A percentile compares a stretch with the other conserved stretches of the same genome.
These are phyloP conservation scores for Eurystomus gularis DNA, from an alignment of 2,113 vertebrate species.

Conservation along the genomic window DNA sequence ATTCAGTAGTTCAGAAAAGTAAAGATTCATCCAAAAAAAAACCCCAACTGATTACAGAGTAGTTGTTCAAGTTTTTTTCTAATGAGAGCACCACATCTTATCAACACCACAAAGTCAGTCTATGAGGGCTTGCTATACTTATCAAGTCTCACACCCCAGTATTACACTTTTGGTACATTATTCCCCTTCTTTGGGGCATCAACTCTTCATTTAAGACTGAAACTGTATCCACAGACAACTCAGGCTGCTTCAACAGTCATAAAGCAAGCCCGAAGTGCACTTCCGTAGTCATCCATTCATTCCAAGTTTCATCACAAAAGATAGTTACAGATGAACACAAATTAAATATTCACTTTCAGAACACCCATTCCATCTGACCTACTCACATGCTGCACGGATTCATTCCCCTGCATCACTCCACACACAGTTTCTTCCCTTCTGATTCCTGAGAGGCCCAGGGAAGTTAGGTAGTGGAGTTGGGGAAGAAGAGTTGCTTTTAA, in stretches of 20 bases:
- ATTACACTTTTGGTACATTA: neutral
- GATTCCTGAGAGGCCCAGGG: neutral
- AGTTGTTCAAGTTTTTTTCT: neutral
- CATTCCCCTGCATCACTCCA: neutral
- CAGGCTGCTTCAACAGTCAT: neutral
- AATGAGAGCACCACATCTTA: neutral
- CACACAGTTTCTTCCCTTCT: neutral
- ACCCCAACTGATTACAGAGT: neutral
- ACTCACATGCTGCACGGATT: neutral
- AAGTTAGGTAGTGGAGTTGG: neutral
- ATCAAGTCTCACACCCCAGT: neutral
- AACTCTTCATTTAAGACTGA: neutral
- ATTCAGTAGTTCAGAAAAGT: constrained; percentile 36
- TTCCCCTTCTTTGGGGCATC: neutral
- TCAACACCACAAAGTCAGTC: neutral
- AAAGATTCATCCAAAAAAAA: neutral
- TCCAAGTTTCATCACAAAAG: neutral
- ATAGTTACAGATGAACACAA: neutral
- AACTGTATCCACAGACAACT: neutral
- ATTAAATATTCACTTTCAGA: neutral
- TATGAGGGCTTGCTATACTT: neutral
- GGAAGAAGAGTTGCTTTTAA: neutral
- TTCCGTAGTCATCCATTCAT: neutral
- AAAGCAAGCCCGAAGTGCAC: neutral
- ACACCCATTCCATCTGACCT: neutral